A percentile compares a stretch with the other conserved stretches of the same genome.
These are phyloP conservation scores for Poecilia latipinna DNA, from an alignment of 2,113 vertebrate genomes.

Conservation along the genomic window DNA sequence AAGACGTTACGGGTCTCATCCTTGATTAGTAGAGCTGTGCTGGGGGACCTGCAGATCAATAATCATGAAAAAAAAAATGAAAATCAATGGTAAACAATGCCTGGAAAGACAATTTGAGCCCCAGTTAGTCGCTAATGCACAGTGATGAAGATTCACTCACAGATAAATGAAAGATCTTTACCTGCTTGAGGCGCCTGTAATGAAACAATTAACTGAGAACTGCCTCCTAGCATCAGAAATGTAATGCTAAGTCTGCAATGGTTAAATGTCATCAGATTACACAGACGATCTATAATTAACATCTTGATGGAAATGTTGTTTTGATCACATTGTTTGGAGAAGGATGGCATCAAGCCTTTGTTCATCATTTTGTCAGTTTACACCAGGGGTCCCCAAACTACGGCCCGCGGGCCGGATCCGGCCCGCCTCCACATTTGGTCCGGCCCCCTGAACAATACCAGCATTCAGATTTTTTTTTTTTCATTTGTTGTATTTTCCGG, in stretches of 20 bases:
- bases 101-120: slow-evolving; percentile 16
- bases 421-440: too few species aligned
- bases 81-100: slow-evolving; percentile 15
- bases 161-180: slow-evolving; percentile 4
- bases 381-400: neutral
- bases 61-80: neutral
- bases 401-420: too few species aligned
- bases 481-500: too few species aligned
- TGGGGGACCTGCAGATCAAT: slow-evolving; percentile 88
- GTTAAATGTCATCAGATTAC: neutral
- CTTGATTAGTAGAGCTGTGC: slow-evolving; percentile 97
- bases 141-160: neutral
- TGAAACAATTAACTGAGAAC: slow-evolving; percentile 25
- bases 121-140: slow-evolving; percentile 6
- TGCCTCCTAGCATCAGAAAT: slow-evolving; percentile 23
- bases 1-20: slow-evolving; percentile 96
- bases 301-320: slow-evolving; percentile 1
- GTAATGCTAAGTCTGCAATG: neutral
- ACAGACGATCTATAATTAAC: slow-evolving; percentile 2
- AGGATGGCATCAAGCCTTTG: neutral
- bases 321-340: neutral
- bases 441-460: too few species aligned
- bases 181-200: neutral
- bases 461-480: too few species aligned
- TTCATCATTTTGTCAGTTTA: neutral